Base-by-base conservation (phyloP, 2,888 invertebrate genomes). In the Erebia aethiops region DNA sequence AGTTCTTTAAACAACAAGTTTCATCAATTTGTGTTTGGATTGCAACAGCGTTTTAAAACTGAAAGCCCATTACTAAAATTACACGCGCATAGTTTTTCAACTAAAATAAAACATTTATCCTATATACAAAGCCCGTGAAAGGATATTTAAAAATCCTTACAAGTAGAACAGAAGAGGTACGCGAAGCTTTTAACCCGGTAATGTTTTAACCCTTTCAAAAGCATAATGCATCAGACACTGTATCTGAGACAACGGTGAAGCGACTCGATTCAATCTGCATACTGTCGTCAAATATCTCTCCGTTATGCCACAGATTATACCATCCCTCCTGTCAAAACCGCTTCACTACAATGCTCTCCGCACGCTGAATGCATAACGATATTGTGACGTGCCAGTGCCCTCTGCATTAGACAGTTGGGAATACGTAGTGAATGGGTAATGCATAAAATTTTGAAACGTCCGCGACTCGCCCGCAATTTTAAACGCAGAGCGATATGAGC, bases 401-500 rank as follows among this genome's bases (percentile, higher is more conserved):
- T 67, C 73, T 77, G 77, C 72, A 76, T 74, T 72, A 75, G 76
- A 77, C 77, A 75, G 75, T 67, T 71, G 75, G 71, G 76, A 75
- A 74, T 75, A 74, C 69, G 70, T 56, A 74, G 70, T 58, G 71
- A 62, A 72, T 74, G 75, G 78, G 76, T 81, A 81, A 81, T 81
- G 81, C 81, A 81, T 80, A 81, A 78, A 79, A 81, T 81, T 81
- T 80, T 75, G 73, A 76, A 73, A 74, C 70, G 67, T 73, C 76
- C 76, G 74, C 76, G 75, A 74, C 74, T 74, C 73, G 71, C 62
- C 73, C 75, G 73, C 75, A 71, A 71, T 35, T 76, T 77, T 77
- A 75, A 78, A 75, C 74, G 73, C 5, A 69, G 69, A 75, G 74
- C 75, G 72, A 77, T 75, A 76, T 76, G 71, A 71, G 74, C 74